Evolutionary conservation across 2,888 invertebrate genomes (phyloP).

Genomic region (Argyresthia goedartella): DNA sequence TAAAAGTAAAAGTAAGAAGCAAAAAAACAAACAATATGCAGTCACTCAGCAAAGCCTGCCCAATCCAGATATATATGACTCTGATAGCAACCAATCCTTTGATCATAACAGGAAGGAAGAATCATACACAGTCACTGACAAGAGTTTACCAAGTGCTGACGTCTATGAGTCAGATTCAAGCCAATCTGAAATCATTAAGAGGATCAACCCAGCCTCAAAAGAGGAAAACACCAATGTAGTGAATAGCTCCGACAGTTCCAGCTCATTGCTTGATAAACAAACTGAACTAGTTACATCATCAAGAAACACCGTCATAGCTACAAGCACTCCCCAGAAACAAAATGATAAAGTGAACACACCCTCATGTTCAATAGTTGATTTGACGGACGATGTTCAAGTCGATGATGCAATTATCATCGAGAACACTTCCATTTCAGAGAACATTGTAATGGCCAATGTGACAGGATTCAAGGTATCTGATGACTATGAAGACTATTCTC

Average conservation of each 20-base stretch:
- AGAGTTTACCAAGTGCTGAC: conserved; percentile 52
- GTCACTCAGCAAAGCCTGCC: conserved; percentile 46
- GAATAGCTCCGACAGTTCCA: conserved; percentile 25
- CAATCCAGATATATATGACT: conserved; percentile 68
- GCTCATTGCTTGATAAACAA: conserved; percentile 13
- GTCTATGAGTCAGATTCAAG: conserved; percentile 71
- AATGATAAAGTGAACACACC: background rate
- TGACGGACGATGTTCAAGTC: conserved; percentile 26
- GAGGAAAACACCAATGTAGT: conserved; percentile 16
- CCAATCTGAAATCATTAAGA: conserved; percentile 30
- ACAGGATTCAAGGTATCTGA: conserved; percentile 38
- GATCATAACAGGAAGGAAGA: conserved; percentile 29
- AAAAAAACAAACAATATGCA: conserved; percentile 43
- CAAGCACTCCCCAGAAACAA: background rate
- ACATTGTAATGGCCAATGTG: conserved; percentile 53
- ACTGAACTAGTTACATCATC: background rate
- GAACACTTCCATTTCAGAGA: conserved; percentile 34
- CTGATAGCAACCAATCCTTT: conserved; percentile 64
- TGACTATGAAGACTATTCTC: conserved; percentile 24
- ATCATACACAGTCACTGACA: conserved; percentile 45
- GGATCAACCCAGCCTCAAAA: background rate
- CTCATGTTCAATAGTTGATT: conserved; percentile 22
- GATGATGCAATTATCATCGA: conserved; percentile 13
- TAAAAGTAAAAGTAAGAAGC: conserved; percentile 55
- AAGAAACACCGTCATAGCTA: background rate